A percentile compares a stretch with the other conserved stretches of the same genome.
These are phyloP conservation scores for Apamea anceps DNA, from an alignment of 2,888 invertebrate species.

Conservation along the genomic window DNA sequence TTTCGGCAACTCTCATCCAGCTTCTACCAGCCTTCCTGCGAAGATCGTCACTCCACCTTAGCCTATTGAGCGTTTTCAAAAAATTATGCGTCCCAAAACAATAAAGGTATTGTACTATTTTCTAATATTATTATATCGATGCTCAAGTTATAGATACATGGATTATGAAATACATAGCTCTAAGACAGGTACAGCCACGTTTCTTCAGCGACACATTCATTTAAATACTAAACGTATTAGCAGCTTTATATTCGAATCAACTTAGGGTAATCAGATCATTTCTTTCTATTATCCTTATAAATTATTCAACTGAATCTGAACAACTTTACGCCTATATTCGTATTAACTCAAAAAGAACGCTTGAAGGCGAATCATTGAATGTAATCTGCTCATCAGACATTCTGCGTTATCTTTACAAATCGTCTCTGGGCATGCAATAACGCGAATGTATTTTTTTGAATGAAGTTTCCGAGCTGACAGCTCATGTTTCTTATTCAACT, in stretches of 20 bases:
- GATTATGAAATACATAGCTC: slow-evolving; percentile 11
- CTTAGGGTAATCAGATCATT: slow-evolving; percentile 61
- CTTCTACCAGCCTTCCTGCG: too few species aligned
- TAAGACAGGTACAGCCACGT: background rate
- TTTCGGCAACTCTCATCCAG: too few species aligned
- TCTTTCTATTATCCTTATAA: slow-evolving; percentile 67
- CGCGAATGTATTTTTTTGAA: slow-evolving; percentile 61
- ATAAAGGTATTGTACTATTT: background rate
- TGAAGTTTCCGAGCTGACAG: slow-evolving; percentile 47
- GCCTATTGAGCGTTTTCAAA: background rate
- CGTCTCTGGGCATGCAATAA: slow-evolving; percentile 64
- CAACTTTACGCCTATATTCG: slow-evolving; percentile 63
- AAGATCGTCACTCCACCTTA: background rate
- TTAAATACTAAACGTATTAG: slow-evolving; percentile 36
- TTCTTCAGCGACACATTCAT: slow-evolving; percentile 17
- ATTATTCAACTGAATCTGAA: slow-evolving; percentile 66
- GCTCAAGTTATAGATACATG: background rate
- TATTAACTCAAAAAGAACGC: slow-evolving; percentile 58
- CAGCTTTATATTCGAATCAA: slow-evolving; percentile 54
- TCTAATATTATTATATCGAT: background rate
- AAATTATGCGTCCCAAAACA: background rate
- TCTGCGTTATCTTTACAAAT: slow-evolving; percentile 63
- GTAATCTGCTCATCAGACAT: slow-evolving; percentile 60
- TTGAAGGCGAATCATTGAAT: slow-evolving; percentile 61
- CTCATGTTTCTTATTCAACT: slow-evolving; percentile 59